Evolutionary conservation across 1,140 invertebrate genomes (phyloP).

Genomic region (Mesaphorura yosii): DNA sequence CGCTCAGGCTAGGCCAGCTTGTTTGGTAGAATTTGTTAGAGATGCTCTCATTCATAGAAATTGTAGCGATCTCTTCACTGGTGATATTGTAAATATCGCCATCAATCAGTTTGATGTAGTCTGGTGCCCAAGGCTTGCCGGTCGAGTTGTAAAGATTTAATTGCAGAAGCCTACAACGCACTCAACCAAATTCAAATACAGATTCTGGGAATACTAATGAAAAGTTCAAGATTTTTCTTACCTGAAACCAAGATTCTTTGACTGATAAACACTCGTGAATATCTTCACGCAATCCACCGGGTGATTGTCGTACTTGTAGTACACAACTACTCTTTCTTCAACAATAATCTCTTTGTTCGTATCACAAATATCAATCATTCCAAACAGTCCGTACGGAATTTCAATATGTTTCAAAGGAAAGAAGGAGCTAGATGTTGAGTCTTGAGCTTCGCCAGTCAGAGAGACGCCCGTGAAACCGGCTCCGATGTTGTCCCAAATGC

Average conservation of each 20-base stretch:
- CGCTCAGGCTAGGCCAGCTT: conserved; percentile 64
- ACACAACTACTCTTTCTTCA: conserved; percentile 80
- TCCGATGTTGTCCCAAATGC: conserved; percentile 71
- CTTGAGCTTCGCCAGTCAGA: conserved; percentile 81
- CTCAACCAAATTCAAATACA: not conserved
- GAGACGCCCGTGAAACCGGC: conserved; percentile 78
- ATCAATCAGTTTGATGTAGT: conserved; percentile 77
- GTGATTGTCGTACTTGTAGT: conserved; percentile 94
- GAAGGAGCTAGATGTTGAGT: conserved; percentile 74
- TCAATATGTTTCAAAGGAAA: conserved; percentile 67
- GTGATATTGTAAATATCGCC: conserved; percentile 83
- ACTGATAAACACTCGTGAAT: conserved; percentile 68
- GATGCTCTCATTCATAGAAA: conserved; percentile 54
- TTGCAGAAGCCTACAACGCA: conserved; percentile 59
- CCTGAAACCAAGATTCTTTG: conserved; percentile 77
- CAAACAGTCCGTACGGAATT: conserved; percentile 89
- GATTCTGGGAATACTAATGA: not conserved
- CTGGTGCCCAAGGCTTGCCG: conserved; percentile 60
- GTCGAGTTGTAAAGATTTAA: conserved; percentile 89
- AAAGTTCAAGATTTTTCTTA: conserved; percentile 28
- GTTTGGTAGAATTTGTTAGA: conserved; percentile 62
- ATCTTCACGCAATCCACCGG: conserved; percentile 97
- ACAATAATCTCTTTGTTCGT: conserved; percentile 80
- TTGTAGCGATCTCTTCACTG: conserved; percentile 54
- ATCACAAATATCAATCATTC: conserved; percentile 91